Percentiles rank a stretch among this genome's conserved stretches.
phyloP scores from a whole-genome alignment of 2,888 invertebrate species.

The Philopedon plagiatum region DNA sequence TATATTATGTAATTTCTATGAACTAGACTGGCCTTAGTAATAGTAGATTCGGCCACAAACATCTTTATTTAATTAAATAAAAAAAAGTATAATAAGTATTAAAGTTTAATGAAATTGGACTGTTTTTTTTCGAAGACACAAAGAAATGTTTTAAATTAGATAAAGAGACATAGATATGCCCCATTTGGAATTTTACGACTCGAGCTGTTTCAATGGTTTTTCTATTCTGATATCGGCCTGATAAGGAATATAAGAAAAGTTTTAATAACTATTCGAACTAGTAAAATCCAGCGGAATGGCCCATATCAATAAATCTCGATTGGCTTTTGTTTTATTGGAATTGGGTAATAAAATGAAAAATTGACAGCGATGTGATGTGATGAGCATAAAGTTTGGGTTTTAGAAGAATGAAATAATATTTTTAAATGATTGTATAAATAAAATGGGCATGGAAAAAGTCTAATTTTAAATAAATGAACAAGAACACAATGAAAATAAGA shows the following conservation, averaged over 20 bases:
- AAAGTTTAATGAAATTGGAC: too few relatives aligned
- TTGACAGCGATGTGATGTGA: neutral
- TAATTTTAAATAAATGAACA: too few relatives aligned
- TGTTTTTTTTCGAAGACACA: neutral
- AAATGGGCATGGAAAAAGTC: too few relatives aligned
- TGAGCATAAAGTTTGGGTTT: neutral
- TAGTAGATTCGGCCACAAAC: too few relatives aligned
- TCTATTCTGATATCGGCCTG: conserved; percentile 3
- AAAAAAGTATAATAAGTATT: too few relatives aligned
- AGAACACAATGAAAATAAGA: too few relatives aligned
- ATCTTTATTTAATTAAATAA: too few relatives aligned
- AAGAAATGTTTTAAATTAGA: neutral
- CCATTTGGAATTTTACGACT: conserved; percentile 11
- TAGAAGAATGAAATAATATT: too few relatives aligned
- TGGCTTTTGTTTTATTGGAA: conserved; percentile 1
- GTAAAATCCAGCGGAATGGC: neutral
- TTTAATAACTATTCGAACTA: conserved; percentile 12
- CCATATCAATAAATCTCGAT: conserved; percentile 5
- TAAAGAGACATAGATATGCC: neutral
- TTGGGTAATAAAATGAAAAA: conserved; percentile 6
- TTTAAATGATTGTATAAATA: too few relatives aligned
- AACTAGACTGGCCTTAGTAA: too few relatives aligned
- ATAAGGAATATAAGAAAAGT: conserved; percentile 11
- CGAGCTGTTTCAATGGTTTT: neutral
- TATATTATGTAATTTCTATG: too few relatives aligned